Percentiles rank a stretch among this genome's conserved stretches.
Evolutionary conservation across 1,140 invertebrate genomes (phyloP).

Genomic region (Dolichoris vasculosae): DNA sequence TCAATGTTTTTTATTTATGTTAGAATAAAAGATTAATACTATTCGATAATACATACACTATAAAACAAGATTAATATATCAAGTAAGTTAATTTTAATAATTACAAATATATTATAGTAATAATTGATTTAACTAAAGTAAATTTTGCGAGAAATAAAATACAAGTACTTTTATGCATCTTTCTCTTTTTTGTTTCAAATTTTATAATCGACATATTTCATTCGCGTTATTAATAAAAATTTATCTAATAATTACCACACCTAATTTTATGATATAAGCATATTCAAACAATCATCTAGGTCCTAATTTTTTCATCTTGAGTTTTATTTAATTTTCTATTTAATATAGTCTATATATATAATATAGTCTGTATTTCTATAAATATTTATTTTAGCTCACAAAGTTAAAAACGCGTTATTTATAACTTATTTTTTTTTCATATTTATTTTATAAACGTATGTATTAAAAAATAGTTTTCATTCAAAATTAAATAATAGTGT

Average conservation of each 20-base stretch:
- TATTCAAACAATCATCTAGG: conserved; percentile 9
- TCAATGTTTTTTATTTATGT: too few relatives aligned
- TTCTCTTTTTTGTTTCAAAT: not conserved
- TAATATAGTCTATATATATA: too few relatives aligned
- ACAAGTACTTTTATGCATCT: not conserved
- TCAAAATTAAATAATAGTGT: not conserved
- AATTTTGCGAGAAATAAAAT: not conserved
- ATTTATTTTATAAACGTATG: not conserved
- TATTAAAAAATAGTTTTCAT: not conserved
- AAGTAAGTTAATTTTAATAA: too few relatives aligned
- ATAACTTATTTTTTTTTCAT: not conserved
- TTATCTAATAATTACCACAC: not conserved
- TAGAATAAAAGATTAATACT: too few relatives aligned
- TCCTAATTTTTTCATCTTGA: conserved; percentile 2
- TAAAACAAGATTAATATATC: too few relatives aligned
- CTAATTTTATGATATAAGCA: not conserved
- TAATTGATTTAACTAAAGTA: not conserved
- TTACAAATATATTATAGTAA: too few relatives aligned
- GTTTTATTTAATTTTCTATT: not conserved
- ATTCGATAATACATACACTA: too few relatives aligned
- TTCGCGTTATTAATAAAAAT: not conserved
- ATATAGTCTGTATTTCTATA: too few relatives aligned
- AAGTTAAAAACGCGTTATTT: not conserved
- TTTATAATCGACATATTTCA: not conserved
- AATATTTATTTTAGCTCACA: not conserved